Evolutionary conservation across 1,140 invertebrate genomes (phyloP), one percentile per base, ranked within the genome.

Genomic region (Uloborus diversus): DNA sequence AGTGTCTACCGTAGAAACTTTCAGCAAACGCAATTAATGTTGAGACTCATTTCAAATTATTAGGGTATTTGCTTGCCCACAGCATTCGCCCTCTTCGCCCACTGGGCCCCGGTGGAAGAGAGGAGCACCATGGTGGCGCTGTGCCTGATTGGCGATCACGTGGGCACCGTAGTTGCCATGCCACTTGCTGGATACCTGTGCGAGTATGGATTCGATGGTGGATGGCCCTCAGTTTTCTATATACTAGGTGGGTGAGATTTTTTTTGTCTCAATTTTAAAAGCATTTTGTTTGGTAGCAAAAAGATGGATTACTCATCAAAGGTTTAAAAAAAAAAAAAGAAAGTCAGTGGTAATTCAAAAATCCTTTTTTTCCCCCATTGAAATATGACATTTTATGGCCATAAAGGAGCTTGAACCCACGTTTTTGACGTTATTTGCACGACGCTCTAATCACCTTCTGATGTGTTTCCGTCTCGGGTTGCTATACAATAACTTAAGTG

Each of bases 191-290:
- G 84, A 5, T 78, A 82, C 13, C 78, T 86, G 42, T 89, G 89
- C 66, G 76, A 81, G 17, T 82, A 83, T 64, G 79, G 80, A 20
- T 81, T 82, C 2, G 92, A 42, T 13, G 70, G 66, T 33, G 82
- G 93, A 28, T 94, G 93, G 93, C 89, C 89, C 47, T 90, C 90
- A 84, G 91, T 92, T 1, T 94, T 92, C 85, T 93, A 93, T 80
- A 87, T 92, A 23, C 90, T 91, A 5, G 93, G 90, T 82, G 88
- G 87, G 37, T 37, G 2, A 4, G 14, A 14, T 5, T 20, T 56
- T 14, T 20, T 7, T 56, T 56, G 5, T 56, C 5, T 20, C 7
- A 20, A n/a, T 56, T 56, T 56, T 42, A 42, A 42, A 42, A 42
- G 7, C 7, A 17, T 17, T 42, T 42, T 42, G 37, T 17, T 42